These are phyloP conservation scores for Mythimna ferrago DNA, from an alignment of 2,888 invertebrate genomes.

Conservation along the genomic window DNA sequence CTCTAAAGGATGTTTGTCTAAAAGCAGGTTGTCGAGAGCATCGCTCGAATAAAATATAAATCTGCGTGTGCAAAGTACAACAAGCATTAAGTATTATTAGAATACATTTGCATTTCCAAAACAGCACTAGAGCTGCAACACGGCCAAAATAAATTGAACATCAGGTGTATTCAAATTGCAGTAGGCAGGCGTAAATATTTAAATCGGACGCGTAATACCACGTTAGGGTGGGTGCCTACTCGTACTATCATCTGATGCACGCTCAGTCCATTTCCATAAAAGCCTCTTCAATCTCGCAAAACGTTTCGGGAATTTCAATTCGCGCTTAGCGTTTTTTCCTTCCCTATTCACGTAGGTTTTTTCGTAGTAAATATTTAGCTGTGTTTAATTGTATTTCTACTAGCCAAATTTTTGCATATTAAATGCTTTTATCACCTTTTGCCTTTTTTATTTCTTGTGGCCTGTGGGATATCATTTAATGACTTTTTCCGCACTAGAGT, in stretches of 20 bases:
- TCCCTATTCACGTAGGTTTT: slow-evolving; percentile 68
- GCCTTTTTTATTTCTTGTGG: background rate
- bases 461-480: too few species aligned
- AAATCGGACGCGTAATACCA: slow-evolving; percentile 80
- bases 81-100: slow-evolving; percentile 55
- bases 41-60: slow-evolving; percentile 33
- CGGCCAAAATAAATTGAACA: slow-evolving; percentile 77
- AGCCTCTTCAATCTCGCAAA: slow-evolving; percentile 90
- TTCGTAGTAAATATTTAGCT: slow-evolving; percentile 67
- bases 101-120: slow-evolving; percentile 67
- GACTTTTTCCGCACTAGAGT: too few species aligned
- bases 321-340: slow-evolving; percentile 84
- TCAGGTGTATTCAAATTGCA: slow-evolving; percentile 85
- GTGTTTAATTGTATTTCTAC: slow-evolving; percentile 54
- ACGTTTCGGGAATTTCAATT: slow-evolving; percentile 90
- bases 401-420: slow-evolving; percentile 9
- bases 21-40: background rate
- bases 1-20: background rate
- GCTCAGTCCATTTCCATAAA: slow-evolving; percentile 89
- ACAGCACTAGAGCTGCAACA: slow-evolving; percentile 60
- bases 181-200: slow-evolving; percentile 84
- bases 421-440: slow-evolving; percentile 2
- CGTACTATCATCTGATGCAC: slow-evolving; percentile 84
- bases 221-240: slow-evolving; percentile 70
- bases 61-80: slow-evolving; percentile 26